A percentile compares a stretch with the other conserved stretches of the same genome.
Conservation (phyloP, 2,888 invertebrate genomes). For the Agriopis marginaria region DNA sequence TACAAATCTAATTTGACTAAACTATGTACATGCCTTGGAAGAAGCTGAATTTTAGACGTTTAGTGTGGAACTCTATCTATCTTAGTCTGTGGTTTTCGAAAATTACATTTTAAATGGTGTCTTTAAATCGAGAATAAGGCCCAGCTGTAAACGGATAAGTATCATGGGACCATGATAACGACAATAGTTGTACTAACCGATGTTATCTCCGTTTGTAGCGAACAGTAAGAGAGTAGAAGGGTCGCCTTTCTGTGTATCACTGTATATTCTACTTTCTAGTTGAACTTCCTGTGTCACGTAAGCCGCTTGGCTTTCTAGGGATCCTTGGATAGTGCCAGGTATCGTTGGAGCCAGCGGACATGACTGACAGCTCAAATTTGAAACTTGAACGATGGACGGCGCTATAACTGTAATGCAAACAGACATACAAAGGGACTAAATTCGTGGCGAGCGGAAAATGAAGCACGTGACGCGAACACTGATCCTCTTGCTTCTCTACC, state of each 20-base stretch:
- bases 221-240: not conserved
- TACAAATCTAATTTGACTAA: too few relatives aligned
- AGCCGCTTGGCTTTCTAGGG: not conserved
- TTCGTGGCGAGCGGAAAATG: too few relatives aligned
- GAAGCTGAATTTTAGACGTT: too few relatives aligned
- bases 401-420: constrained; percentile 1
- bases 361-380: not conserved
- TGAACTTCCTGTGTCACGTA: not conserved
- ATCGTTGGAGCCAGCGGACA: not conserved
- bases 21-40: too few relatives aligned
- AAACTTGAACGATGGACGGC: not conserved
- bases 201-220: not conserved
- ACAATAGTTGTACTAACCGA: not conserved
- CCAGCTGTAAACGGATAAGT: not conserved
- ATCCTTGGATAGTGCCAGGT: not conserved
- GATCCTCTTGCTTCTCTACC: too few relatives aligned
- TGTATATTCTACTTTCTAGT: not conserved
- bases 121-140: too few relatives aligned
- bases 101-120: too few relatives aligned
- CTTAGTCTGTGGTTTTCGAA: too few relatives aligned
- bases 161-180: not conserved
- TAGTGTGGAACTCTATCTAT: too few relatives aligned
- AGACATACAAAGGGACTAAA: not conserved
- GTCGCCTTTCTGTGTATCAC: not conserved
- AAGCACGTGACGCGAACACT: too few relatives aligned